phyloP scores from a whole-genome alignment of 2,888 invertebrate species.

The Cheilosia vulpina region DNA sequence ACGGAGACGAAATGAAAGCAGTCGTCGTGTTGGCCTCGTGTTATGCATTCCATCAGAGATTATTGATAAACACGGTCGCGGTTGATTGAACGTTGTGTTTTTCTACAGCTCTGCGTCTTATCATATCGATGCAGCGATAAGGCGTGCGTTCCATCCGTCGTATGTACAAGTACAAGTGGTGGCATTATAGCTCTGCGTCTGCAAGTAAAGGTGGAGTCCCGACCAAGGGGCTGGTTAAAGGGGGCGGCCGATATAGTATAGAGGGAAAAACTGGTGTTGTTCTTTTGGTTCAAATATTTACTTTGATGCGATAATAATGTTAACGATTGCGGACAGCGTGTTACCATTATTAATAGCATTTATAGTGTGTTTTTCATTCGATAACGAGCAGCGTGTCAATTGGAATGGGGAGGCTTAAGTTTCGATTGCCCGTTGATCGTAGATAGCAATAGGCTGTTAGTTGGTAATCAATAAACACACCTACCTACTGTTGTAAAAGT shows the following conservation, averaged over 20 bases:
- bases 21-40: constrained; percentile 37
- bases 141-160: constrained; percentile 16
- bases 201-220: constrained; percentile 3
- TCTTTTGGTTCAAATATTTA: constrained; percentile 56
- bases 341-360: constrained; percentile 61
- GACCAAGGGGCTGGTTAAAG: not conserved
- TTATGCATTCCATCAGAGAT: constrained; percentile 65
- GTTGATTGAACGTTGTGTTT: constrained; percentile 70
- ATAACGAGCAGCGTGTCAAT: constrained; percentile 34
- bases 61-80: constrained; percentile 51
- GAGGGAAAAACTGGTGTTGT: not conserved
- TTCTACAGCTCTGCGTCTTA: constrained; percentile 49
- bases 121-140: constrained; percentile 58
- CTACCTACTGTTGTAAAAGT: no score
- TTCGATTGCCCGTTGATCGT: constrained; percentile 20
- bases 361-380: constrained; percentile 41
- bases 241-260: no score
- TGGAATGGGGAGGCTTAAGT: constrained; percentile 20
- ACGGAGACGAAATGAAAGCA: not conserved
- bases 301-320: constrained; percentile 68
- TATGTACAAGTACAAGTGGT: constrained; percentile 1
- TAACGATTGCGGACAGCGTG: constrained; percentile 59
- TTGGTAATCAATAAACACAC: no score
- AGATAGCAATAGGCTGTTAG: constrained; percentile 20
- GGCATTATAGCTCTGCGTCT: not conserved